A percentile compares a stretch with the other conserved stretches of the same genome.
Evolutionary conservation across 2,113 vertebrate genomes (phyloP).

Genomic region (Anser cygnoides): DNA sequence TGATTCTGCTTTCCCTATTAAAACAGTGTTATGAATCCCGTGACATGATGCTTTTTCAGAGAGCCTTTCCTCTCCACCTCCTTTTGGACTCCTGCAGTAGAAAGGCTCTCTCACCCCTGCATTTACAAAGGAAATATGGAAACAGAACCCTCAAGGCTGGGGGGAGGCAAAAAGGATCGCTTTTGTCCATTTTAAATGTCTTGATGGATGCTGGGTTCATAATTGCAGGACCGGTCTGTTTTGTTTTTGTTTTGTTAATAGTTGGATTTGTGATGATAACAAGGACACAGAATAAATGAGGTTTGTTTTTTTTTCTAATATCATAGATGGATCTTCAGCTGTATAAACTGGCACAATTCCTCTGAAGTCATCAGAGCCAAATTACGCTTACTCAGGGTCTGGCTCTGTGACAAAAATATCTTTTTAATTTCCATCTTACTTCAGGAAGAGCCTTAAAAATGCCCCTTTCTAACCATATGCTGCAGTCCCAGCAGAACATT

Average conservation of each 20-base stretch:
- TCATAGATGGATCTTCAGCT: slow-evolving; percentile 38
- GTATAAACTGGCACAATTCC: slow-evolving; percentile 30
- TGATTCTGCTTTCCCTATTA: not conserved
- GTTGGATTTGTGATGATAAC: slow-evolving; percentile 5
- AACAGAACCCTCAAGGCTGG: not conserved
- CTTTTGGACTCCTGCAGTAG: not conserved
- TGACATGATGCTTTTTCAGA: not conserved
- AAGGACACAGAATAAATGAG: slow-evolving; percentile 36
- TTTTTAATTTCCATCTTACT: slow-evolving; percentile 53
- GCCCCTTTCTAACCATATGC: not conserved
- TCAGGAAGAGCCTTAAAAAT: slow-evolving; percentile 40
- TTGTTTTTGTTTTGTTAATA: not conserved
- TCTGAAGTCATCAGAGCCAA: not conserved
- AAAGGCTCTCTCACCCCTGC: not conserved
- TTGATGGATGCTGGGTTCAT: not conserved
- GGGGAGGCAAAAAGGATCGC: not conserved
- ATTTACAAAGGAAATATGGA: not conserved
- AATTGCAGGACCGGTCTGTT: not conserved
- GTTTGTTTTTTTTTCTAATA: slow-evolving; percentile 37
- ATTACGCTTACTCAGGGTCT: slow-evolving; percentile 33
- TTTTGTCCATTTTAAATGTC: not conserved
- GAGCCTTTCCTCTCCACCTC: not conserved
- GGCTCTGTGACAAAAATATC: slow-evolving; percentile 57
- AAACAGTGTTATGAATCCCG: not conserved
- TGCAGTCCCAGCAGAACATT: slow-evolving; percentile 29